Base-by-base conservation (phyloP, 2,113 vertebrate genomes). In the Gambusia holbrooki region DNA sequence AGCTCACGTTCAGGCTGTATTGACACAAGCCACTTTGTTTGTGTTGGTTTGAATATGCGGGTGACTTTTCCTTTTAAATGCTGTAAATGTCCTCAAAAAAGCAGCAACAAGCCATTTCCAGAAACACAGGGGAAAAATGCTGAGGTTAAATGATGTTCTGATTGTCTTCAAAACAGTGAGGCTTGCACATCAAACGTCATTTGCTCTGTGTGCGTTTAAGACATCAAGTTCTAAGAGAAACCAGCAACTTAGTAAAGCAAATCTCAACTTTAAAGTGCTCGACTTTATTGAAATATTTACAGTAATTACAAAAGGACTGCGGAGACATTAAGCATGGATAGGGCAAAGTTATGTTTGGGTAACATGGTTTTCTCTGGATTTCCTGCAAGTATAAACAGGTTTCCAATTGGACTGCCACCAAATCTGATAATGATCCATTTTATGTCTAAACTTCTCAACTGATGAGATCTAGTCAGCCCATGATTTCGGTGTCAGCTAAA, bases 401-500 rank as follows among this genome's bases (percentile, higher is more conserved):
- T 33, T 75, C 33, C 51, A 19, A 48, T 30, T 35, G 32, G 40
- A 42, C 13, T 61, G 62, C 66, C 68, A 61, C 62, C 19, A 40
- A 67, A 66, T 37, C 51, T 11, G 40, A 68, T 62, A 14, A 27
- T 74, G 80, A 84, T 54, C 79, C 30, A 58, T 63, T 69, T 73
- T 62, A 61, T 80, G 45, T 62, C 70, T 77, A 76, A 81, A 71
- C 63, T 69, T 73, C 73, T 63, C 25, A 51, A 62, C 66, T 83
- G 19, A 81, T 71, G 51, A 79, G 66, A 25, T 29, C 64, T 48
- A 80, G 80, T 63, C 81, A 81, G 71, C 66, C 72, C 79, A 71
- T 81, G 71, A 83, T 71, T 70, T 84, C 63, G 71, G 70, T 61
- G 70, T 81, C 73, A 79, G 73, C 37, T 48, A 66, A 81, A 74